Conservation (phyloP, 2,113 vertebrate species). For the Alces alces region DNA sequence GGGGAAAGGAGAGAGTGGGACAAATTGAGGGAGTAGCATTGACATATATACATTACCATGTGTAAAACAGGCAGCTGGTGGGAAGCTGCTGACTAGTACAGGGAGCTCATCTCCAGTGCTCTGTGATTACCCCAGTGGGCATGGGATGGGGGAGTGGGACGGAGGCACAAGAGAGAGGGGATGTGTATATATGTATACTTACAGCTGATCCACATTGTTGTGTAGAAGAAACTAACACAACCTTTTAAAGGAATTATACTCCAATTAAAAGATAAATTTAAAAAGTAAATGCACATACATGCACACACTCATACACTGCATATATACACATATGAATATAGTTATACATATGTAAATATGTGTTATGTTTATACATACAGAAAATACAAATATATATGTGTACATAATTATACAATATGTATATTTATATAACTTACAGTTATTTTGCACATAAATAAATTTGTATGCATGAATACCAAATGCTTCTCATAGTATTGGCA, state of each 20-base stretch:
- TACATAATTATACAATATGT: not conserved
- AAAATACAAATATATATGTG: not conserved
- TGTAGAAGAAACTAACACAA: not conserved
- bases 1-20: not conserved
- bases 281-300: not conserved
- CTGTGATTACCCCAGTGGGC: not conserved
- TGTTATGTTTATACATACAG: not conserved
- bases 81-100: not conserved
- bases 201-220: not conserved
- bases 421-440: not conserved
- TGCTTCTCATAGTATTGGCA: not conserved
- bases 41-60: not conserved
- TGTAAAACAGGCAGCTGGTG: not conserved
- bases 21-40: not conserved
- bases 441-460: not conserved
- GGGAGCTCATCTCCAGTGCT: not conserved
- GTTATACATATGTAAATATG: not conserved
- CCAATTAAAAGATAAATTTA: not conserved
- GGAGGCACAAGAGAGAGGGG: not conserved
- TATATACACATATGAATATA: not conserved
- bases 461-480: not conserved
- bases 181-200: not conserved
- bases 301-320: not conserved
- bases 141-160: not conserved
- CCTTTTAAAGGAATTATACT: not conserved